Evolutionary conservation across 2,113 vertebrate genomes (phyloP).

Genomic region (Sakesphorus luctuosus): DNA sequence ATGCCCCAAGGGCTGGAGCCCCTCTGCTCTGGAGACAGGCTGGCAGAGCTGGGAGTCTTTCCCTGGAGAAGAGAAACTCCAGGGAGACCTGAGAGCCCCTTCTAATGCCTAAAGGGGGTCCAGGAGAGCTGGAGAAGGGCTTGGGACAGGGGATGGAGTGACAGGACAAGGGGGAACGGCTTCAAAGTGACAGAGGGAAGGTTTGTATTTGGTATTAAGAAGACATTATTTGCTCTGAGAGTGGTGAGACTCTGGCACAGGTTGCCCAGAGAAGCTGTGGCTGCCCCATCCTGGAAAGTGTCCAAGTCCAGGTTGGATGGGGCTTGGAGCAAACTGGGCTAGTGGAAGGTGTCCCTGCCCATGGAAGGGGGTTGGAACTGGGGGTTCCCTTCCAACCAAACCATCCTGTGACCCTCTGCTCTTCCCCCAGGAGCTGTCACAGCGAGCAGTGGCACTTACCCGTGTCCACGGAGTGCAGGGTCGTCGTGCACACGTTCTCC

Average conservation of each 20-base stretch:
- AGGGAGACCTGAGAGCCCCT: neutral
- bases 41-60: neutral
- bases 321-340: rapidly evolving
- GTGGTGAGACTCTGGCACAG: rapidly evolving
- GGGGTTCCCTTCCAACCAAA: neutral
- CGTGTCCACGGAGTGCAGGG: neutral
- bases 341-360: neutral
- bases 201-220: too few relatives aligned
- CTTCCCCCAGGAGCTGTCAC: rapidly evolving
- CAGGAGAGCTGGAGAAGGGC: neutral
- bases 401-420: rapidly evolving
- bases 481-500: neutral
- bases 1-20: neutral
- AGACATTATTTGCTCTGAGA: too few relatives aligned
- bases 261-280: rapidly evolving
- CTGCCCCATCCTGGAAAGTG: neutral
- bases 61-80: rapidly evolving
- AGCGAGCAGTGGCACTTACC: neutral
- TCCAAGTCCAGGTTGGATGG: rapidly evolving
- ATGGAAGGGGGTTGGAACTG: rapidly evolving
- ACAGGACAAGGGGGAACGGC: rapidly evolving
- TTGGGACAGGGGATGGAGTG: rapidly evolving
- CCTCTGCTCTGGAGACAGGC: neutral
- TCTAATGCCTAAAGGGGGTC: neutral
- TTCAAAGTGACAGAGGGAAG: neutral